Percentiles rank a stretch among this genome's conserved stretches.
Conservation (phyloP, 2,888 invertebrate genomes). For the Rhorus exstirpatorius region DNA sequence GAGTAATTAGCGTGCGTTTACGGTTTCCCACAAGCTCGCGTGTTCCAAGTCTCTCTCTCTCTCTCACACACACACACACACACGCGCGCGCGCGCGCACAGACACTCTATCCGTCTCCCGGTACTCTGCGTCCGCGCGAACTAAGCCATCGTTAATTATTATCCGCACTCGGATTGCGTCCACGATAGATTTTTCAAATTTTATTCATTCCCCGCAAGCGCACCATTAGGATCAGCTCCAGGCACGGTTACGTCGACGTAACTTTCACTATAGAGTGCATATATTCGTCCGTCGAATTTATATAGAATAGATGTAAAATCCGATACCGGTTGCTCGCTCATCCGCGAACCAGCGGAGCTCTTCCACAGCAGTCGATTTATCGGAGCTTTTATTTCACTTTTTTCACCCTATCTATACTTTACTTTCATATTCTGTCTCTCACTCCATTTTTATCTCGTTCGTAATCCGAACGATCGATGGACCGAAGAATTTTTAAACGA, state of each 20-base stretch:
- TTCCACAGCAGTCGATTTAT: conserved; percentile 40
- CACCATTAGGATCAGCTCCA: conserved; percentile 20
- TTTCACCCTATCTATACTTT: conserved; percentile 16
- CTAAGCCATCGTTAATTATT: conserved; percentile 61
- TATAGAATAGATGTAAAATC: conserved; percentile 39
- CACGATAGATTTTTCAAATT: conserved; percentile 23
- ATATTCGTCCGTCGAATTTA: conserved; percentile 46
- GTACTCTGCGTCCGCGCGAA: conserved; percentile 27
- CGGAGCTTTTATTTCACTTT: conserved; percentile 33
- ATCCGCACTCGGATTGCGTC: conserved; percentile 38
- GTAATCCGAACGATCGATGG: conserved; percentile 47
- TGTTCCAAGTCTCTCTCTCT: conserved; percentile 10
- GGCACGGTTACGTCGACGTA: conserved; percentile 15
- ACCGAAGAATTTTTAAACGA: conserved; percentile 17
- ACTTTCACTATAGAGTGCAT: background rate
- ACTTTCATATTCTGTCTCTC: conserved; percentile 25
- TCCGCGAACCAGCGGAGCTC: conserved; percentile 24
- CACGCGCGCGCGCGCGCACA: no score
- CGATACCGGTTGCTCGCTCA: conserved; percentile 54
- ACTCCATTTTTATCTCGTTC: conserved; percentile 26
- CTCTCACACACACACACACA: conserved; percentile 6
- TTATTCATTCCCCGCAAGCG: background rate
- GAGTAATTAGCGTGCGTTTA: conserved; percentile 70
- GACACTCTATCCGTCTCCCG: conserved; percentile 24
- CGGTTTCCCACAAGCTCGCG: conserved; percentile 39